phyloP scores from a whole-genome alignment of 2,113 vertebrate species.

The Atrichornis clamosus region DNA sequence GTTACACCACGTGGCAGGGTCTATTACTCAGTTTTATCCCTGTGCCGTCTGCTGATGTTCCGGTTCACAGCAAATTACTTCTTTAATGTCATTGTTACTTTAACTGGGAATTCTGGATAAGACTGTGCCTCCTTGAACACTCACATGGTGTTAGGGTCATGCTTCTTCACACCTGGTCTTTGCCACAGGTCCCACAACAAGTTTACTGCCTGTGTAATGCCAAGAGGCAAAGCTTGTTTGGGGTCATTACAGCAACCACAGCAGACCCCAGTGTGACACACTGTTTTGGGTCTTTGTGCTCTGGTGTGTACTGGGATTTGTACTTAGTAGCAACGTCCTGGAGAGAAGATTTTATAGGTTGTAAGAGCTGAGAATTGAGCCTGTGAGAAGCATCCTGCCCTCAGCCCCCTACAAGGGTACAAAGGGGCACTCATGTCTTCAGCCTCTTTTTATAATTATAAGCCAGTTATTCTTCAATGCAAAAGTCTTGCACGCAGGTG shows the following conservation, averaged over 20 bases:
- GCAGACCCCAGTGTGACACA: not conserved
- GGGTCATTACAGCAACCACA: not conserved
- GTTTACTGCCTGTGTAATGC: not conserved
- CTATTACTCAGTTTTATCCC: fast-evolving
- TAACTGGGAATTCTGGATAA: not conserved
- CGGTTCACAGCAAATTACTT: not conserved
- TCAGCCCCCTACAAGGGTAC: not conserved
- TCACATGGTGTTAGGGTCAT: not conserved
- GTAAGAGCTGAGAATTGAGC: not conserved
- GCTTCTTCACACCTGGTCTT: not conserved
- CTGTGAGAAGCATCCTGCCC: not conserved
- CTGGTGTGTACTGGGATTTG: not conserved
- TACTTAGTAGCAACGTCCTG: not conserved
- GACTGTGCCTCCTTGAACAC: not conserved
- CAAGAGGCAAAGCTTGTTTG: not conserved
- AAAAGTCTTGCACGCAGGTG: not conserved
- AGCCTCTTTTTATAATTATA: fast-evolving
- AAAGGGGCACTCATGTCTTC: not conserved
- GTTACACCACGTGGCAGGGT: not conserved
- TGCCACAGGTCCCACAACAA: not conserved
- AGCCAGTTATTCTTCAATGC: not conserved
- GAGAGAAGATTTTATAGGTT: not conserved
- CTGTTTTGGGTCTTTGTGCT: not conserved
- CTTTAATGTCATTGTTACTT: not conserved
- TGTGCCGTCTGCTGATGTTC: not conserved